Evolutionary conservation across 2,113 vertebrate genomes (phyloP).

Genomic region (Nymphicus hollandicus): DNA sequence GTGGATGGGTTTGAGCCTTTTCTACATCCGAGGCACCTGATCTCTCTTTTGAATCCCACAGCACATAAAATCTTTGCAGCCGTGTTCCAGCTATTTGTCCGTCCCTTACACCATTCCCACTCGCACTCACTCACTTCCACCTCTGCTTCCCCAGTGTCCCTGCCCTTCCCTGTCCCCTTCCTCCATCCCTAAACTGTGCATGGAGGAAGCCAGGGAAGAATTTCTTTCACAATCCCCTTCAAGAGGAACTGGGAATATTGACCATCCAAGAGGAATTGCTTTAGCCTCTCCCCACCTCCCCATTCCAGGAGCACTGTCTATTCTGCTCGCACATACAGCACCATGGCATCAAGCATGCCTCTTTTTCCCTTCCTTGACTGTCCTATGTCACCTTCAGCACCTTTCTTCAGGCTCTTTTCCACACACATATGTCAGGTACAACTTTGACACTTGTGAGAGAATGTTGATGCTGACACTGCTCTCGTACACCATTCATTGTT

Average conservation of each 20-base stretch:
- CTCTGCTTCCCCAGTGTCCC: not conserved
- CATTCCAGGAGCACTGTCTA: not conserved
- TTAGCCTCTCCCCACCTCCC: not conserved
- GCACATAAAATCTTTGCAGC: not conserved
- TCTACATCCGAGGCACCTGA: not conserved
- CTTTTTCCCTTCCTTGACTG: not conserved
- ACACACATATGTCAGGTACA: not conserved
- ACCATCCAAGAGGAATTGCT: not conserved
- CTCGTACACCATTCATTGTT: not conserved
- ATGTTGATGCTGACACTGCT: not conserved
- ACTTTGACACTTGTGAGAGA: not conserved
- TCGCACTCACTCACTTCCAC: not conserved
- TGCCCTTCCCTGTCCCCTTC: not conserved
- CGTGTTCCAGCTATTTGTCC: not conserved
- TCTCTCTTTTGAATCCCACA: not conserved
- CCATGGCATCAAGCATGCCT: not conserved
- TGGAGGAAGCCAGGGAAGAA: not conserved
- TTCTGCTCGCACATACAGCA: accelerated
- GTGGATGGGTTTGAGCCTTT: not conserved
- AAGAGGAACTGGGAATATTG: not conserved
- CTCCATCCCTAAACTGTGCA: not conserved
- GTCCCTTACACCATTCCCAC: not conserved
- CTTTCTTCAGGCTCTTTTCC: not conserved
- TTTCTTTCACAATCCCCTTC: not conserved
- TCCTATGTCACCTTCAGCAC: not conserved